phyloP scores from a whole-genome alignment of 2,113 vertebrate genomes.

The Saccopteryx leptura region DNA sequence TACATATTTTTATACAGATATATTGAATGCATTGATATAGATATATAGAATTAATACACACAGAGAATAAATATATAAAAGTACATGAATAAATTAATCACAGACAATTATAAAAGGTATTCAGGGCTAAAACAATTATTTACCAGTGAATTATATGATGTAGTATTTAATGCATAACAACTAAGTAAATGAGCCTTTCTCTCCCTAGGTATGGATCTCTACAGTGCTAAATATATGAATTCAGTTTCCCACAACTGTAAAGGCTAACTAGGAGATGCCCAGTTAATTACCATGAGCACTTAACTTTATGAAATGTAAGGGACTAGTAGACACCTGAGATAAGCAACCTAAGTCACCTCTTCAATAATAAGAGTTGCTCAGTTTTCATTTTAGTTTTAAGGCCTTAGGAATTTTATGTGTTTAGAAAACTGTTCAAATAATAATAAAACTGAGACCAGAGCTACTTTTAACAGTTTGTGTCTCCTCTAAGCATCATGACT shows the following conservation, averaged over 20 bases:
- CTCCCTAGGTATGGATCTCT: not conserved
- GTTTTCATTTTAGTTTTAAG: slow-evolving; percentile 28
- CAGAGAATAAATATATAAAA: not conserved
- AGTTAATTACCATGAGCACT: not conserved
- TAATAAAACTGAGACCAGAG: slow-evolving; percentile 54
- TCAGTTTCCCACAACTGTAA: not conserved
- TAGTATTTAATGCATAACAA: not conserved
- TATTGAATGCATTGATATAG: not conserved
- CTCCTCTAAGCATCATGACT: slow-evolving; percentile 53
- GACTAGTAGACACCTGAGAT: not conserved
- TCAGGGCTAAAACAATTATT: not conserved
- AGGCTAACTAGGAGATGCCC: not conserved
- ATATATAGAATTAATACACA: not conserved
- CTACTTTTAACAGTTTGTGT: slow-evolving; percentile 33
- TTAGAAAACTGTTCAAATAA: slow-evolving; percentile 55
- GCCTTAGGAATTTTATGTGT: not conserved
- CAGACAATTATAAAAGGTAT: not conserved
- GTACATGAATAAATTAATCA: not conserved
- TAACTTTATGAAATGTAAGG: not conserved
- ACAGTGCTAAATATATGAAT: not conserved
- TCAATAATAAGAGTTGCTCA: not conserved
- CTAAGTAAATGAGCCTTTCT: not conserved
- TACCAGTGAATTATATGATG: not conserved
- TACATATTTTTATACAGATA: not conserved
- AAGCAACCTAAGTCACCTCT: not conserved